phyloP scores from a whole-genome alignment of 2,888 invertebrate genomes.

The Diarsia brunnea region DNA sequence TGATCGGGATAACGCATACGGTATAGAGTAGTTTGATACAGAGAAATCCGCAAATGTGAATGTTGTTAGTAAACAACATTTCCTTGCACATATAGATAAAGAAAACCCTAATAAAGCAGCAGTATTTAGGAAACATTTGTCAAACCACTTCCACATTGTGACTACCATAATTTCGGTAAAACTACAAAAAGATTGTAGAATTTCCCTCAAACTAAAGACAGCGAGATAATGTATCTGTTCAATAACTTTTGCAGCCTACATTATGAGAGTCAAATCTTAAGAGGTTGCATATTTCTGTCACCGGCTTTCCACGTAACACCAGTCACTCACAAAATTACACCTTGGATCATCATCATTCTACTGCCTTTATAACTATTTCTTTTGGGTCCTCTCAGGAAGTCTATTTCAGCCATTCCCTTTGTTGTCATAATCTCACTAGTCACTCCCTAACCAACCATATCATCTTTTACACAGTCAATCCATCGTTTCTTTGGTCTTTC shows the following conservation, averaged over 20 bases:
- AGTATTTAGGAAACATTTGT: background rate
- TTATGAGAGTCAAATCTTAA: background rate
- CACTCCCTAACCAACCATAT: background rate
- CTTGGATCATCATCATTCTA: background rate
- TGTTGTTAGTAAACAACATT: constrained; percentile 26
- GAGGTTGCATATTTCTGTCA: background rate
- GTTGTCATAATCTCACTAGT: background rate
- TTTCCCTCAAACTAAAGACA: background rate
- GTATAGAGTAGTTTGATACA: constrained; percentile 72
- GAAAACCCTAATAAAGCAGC: background rate
- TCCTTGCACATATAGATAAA: background rate
- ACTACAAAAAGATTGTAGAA: background rate
- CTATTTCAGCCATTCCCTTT: background rate
- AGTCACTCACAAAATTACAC: background rate
- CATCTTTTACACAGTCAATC: too few species aligned
- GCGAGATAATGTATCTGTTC: background rate
- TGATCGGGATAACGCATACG: constrained; percentile 81
- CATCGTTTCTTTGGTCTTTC: background rate
- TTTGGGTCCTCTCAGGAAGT: background rate
- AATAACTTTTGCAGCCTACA: background rate
- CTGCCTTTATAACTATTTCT: background rate
- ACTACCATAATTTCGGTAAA: background rate
- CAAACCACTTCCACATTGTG: background rate
- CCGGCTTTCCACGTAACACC: background rate
- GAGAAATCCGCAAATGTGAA: constrained; percentile 59